Base-by-base conservation (phyloP, 1,140 invertebrate genomes). In the Steinernema khuongi region DNA sequence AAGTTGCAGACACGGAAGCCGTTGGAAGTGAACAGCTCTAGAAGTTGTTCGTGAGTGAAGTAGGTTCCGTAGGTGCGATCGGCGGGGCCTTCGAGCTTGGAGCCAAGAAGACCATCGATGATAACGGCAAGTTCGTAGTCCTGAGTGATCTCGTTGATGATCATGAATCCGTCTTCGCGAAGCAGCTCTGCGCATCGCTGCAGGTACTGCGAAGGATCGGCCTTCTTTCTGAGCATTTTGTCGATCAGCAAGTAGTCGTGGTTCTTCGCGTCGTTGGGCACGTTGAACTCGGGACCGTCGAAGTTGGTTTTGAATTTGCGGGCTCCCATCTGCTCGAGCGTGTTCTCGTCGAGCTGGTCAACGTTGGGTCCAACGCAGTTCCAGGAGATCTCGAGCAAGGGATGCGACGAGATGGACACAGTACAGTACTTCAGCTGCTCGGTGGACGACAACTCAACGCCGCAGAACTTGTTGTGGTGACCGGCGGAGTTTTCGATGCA, bases 401-500 rank as follows among this genome's bases (percentile, higher is more conserved):
- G 86, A 70, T 88, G 86, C 18, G 84, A 84, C 7, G 74, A 67
- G 36, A 87, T 71, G 67, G 29, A 79, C 67, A 83, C 81, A 0
- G 87, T 31, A 17, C 75, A 79, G 41, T 80, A 78, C 67, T 85
- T 85, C 1, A 84, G 31, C 72, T 80, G 79, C 2, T 81, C 75
- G 19, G 76, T 77, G 1, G 85, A 82, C 60, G 80, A 81, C 0
- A 91, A 86, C 88, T 97, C 94, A 1, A 90, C 87, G n/a, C 91
- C 87, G 81, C 92, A 93, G 1, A 95, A 81, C 79, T 91, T 91
- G 0, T 90, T 81, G 0, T 89, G 88, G 26, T 86, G 85, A 4
- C 81, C 77, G 44, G 88, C 87, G 31, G 88, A 89, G 83, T 96
- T 97, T 86, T 96, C 93, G 18, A 91, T 83, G 0, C 91, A 90